Percentiles rank a stretch among this genome's conserved stretches.
Conservation (phyloP, 2,113 vertebrate genomes). For the Vulpes lagopus region DNA sequence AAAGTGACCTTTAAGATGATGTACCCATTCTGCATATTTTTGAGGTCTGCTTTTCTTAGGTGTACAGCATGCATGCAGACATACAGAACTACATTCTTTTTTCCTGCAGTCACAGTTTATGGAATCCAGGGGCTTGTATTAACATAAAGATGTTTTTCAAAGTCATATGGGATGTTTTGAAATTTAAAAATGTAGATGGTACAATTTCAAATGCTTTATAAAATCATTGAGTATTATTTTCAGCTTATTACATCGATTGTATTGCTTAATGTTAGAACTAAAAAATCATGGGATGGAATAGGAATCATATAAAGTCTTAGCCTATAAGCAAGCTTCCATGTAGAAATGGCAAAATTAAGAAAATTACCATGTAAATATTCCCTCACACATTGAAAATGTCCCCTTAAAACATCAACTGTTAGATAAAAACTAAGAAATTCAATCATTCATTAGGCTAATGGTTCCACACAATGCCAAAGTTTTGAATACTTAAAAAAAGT, state of each 20-base stretch:
- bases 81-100: not conserved
- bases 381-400: not conserved
- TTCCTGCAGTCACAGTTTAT: not conserved
- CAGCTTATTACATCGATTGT: not conserved
- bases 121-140: not conserved
- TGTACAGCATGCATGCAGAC: not conserved
- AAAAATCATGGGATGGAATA: not conserved
- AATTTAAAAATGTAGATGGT: not conserved
- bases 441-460: not conserved
- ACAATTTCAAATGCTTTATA: not conserved
- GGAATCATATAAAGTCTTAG: not conserved
- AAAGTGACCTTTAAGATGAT: slow-evolving; percentile 7
- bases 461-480: not conserved
- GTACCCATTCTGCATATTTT: not conserved
- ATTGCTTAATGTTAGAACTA: not conserved
- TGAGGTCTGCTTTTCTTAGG: not conserved
- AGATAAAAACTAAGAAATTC: slow-evolving; percentile 28
- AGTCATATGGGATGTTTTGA: not conserved
- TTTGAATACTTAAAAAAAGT: not conserved
- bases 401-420: slow-evolving; percentile 41
- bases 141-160: slow-evolving; percentile 24
- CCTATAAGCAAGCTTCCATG: not conserved
- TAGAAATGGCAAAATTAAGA: not conserved
- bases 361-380: not conserved
- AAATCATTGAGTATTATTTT: not conserved